Base-by-base conservation (phyloP, 2,113 vertebrate species). In the Tychaedon coryphoeus region DNA sequence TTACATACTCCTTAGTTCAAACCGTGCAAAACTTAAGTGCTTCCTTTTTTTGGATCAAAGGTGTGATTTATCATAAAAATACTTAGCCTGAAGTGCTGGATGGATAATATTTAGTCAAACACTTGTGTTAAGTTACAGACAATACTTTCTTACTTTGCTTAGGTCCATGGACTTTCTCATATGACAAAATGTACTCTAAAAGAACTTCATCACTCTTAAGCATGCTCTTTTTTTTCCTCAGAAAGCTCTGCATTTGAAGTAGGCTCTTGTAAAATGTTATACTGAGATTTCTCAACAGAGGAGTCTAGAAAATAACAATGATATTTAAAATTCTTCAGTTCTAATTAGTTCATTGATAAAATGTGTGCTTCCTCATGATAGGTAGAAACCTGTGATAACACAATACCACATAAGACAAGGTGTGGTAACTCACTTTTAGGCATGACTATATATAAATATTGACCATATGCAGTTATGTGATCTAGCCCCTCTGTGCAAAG, bases 381-480 rank as follows among this genome's bases (percentile, higher is more conserved):
- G 5, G 40, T 40, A 40, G 3, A 36, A 88, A 83, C 18, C 9
- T 76, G 19, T 54, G 38, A 29, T 58, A 75, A 19, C 34, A 36
- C 9, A 58, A 34, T 34, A 12, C 31, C 10, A 11, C 31, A 23
- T 12, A 83, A 54, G 34, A 22, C 5, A 64, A 80, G 19, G 34
- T 26, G 8, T 67, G 29, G 22, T 69, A 69, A 29, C 33, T 72
- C 60, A 23, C 8, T 54, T 66, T 73, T 23, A 11, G 18, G 9
- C 16, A 53, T 47, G 38, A 15, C 18, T 64, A 6, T 22, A 12
- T 45, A 19, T 31, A 58, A 66, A 72, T 86, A 76, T 47, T 56
- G 64, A 42, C 26, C 4, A 0, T 47, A n/a, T 54, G 14, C 3
- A 20, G 28, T 50, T 67, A 40, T 1, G 6, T 9, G 2, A 24